Percentiles rank a stretch among this genome's conserved stretches.
phyloP scores from a whole-genome alignment of 2,113 vertebrate genomes.

The Phrynocephalus versicolor region DNA sequence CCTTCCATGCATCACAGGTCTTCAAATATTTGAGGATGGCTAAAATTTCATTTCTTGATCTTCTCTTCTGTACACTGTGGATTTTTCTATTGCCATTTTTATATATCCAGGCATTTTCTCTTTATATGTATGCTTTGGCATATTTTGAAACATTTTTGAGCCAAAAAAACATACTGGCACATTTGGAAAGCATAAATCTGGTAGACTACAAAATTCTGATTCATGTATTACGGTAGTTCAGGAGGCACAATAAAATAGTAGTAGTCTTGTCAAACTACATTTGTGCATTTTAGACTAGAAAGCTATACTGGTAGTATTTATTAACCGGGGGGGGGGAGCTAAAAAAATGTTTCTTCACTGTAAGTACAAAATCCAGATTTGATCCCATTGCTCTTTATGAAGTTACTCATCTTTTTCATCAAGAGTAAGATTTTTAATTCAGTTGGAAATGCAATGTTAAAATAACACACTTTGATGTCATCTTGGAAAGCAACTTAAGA shows the following conservation, averaged over 20 bases:
- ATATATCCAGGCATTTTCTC: not conserved
- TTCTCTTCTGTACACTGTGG: too few species aligned
- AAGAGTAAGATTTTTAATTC: not conserved
- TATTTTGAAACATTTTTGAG: not conserved
- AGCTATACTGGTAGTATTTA: not conserved
- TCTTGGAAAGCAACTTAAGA: constrained; percentile 8
- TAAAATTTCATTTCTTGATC: too few species aligned
- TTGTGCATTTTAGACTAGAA: not conserved
- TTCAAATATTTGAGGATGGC: too few species aligned
- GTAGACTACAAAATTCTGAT: not conserved
- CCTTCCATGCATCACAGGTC: too few species aligned
- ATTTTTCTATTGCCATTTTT: not conserved
- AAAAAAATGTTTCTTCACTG: not conserved
- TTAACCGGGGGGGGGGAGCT: rapidly evolving
- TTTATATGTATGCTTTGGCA: not conserved
- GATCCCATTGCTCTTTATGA: constrained; percentile 12
- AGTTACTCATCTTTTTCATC: not conserved
- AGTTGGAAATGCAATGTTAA: constrained; percentile 1
- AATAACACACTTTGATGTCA: not conserved
- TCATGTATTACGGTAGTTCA: not conserved
- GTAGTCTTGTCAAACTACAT: not conserved
- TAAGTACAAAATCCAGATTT: not conserved
- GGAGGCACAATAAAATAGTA: not conserved
- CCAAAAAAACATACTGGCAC: not conserved
- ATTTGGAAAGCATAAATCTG: not conserved